Percentiles rank a stretch among this genome's conserved stretches.
phyloP scores from a whole-genome alignment of 2,888 invertebrate genomes.

The Eupithecia insigniata region DNA sequence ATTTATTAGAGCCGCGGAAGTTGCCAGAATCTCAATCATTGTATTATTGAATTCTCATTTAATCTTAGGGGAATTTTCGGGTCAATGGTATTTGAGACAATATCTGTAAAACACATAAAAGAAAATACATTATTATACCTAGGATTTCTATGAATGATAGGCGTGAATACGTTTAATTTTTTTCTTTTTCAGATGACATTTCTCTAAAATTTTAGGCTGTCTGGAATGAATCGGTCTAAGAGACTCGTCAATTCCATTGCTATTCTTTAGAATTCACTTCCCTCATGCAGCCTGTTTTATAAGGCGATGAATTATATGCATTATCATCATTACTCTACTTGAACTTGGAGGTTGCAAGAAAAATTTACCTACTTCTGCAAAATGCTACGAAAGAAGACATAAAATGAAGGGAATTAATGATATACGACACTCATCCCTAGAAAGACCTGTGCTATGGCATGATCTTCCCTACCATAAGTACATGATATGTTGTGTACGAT shows the following conservation, averaged over 20 bases:
- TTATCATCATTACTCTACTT: neutral
- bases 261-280: neutral
- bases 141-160: neutral
- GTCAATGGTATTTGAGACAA: neutral
- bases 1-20: slow-evolving; percentile 14
- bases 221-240: no score
- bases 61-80: neutral
- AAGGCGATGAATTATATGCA: neutral
- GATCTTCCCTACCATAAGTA: neutral
- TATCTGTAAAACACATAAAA: neutral
- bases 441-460: neutral
- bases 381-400: neutral
- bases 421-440: neutral
- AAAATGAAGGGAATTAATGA: neutral
- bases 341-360: neutral
- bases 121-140: no score
- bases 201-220: no score
- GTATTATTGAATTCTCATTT: slow-evolving; percentile 1
- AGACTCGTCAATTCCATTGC: neutral
- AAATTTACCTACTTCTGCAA: neutral
- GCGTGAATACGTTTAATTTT: neutral
- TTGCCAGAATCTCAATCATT: slow-evolving; percentile 23
- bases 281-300: neutral
- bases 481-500: neutral
- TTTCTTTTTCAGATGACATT: neutral